phyloP scores from a whole-genome alignment of 1,140 invertebrate species.

The Metopolophium dirhodum region DNA sequence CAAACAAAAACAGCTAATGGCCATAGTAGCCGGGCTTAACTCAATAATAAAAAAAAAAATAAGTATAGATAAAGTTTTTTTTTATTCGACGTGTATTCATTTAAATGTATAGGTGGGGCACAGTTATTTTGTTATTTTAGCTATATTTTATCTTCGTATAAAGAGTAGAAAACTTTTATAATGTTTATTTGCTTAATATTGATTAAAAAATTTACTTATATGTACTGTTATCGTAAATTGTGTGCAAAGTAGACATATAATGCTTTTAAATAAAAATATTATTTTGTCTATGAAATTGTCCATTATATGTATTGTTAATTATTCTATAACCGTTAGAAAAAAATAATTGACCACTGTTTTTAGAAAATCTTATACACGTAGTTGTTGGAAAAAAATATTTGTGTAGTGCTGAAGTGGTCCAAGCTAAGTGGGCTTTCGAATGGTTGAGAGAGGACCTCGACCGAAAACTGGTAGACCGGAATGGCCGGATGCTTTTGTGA shows the following conservation, averaged over 20 bases:
- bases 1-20: too few relatives aligned
- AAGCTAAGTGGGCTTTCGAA: neutral
- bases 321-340: too few relatives aligned
- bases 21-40: too few relatives aligned
- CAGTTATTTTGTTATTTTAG: neutral
- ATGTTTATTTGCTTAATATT: neutral
- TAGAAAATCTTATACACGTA: too few relatives aligned
- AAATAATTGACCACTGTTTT: neutral
- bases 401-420: neutral
- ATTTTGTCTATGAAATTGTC: neutral
- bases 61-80: too few relatives aligned
- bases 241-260: neutral
- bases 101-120: neutral
- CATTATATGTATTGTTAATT: neutral
- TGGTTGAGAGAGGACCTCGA: neutral
- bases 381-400: neutral
- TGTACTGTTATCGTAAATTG: neutral
- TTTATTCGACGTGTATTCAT: too few relatives aligned
- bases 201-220: neutral
- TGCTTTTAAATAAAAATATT: neutral
- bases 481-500: conserved; percentile 42
- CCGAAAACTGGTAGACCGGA: conserved; percentile 25
- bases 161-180: neutral
- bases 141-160: neutral
- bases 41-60: too few relatives aligned